Percentiles rank a stretch among this genome's conserved stretches.
Evolutionary conservation across 2,113 vertebrate genomes (phyloP).

Genomic region (Sakesphorus luctuosus): DNA sequence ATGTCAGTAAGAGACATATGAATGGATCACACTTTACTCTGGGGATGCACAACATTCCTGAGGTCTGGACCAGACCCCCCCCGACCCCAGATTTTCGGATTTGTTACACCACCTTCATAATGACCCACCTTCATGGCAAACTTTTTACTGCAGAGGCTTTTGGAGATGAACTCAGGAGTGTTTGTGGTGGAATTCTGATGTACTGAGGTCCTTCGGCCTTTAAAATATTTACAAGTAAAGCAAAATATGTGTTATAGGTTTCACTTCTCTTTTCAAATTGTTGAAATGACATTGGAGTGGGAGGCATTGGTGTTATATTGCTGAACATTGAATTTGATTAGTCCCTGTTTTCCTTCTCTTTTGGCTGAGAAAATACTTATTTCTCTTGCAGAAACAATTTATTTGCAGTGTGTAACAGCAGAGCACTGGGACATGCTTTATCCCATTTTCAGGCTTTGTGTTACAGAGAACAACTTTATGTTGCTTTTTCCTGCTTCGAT

Average conservation of each 20-base stretch:
- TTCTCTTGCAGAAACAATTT: background rate
- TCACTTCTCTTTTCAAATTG: background rate
- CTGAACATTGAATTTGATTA: background rate
- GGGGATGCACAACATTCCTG: background rate
- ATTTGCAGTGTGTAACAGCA: background rate
- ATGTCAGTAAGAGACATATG: background rate
- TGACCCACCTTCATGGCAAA: too few relatives aligned
- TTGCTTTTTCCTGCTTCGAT: background rate
- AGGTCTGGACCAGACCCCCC: background rate
- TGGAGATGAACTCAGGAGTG: background rate
- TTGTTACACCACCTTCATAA: background rate
- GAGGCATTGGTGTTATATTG: background rate
- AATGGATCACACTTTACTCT: rapidly evolving
- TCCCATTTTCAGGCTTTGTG: background rate
- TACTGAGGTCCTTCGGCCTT: background rate
- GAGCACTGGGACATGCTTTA: background rate
- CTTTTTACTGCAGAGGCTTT: background rate
- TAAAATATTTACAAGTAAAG: background rate
- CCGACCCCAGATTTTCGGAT: background rate
- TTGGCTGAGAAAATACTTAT: background rate
- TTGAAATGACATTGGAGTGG: background rate
- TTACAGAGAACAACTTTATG: background rate
- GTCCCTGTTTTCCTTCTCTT: background rate
- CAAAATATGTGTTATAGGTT: background rate
- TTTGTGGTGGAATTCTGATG: background rate